A percentile compares a stretch with the other conserved stretches of the same genome.
These are phyloP conservation scores for Neoarius graeffei DNA, from an alignment of 2,113 vertebrate genomes.

Conservation along the genomic window DNA sequence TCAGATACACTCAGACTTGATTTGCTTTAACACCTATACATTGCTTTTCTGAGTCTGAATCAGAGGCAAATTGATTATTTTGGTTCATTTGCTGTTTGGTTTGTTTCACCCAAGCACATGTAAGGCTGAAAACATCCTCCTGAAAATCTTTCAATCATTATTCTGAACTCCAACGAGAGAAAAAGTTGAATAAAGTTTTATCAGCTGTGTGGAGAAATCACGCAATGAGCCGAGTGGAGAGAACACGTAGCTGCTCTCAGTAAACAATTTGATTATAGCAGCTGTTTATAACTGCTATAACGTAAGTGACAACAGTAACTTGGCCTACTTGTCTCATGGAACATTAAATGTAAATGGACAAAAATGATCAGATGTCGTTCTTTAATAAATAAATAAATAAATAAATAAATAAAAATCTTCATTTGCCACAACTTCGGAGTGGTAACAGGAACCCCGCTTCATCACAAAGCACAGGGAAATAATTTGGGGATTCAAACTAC, in stretches of 20 bases:
- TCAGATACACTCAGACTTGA: not conserved
- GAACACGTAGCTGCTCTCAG: no score
- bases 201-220: not conserved
- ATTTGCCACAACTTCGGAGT: no score
- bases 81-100: not conserved
- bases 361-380: not conserved
- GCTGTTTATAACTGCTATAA: no score
- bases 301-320: no score
- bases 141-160: not conserved
- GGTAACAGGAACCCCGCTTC: not conserved
- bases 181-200: not conserved
- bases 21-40: not conserved
- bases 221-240: no score
- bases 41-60: not conserved
- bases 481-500: not conserved
- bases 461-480: not conserved
- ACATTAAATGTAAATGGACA: not conserved
- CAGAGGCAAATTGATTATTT: not conserved
- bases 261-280: no score
- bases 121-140: not conserved
- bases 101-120: not conserved
- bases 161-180: not conserved
- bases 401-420: not conserved
- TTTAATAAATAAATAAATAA: not conserved
- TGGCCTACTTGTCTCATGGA: not conserved